These are phyloP conservation scores for Corythucha ciliata DNA, from an alignment of 2,888 invertebrate genomes.

Conservation along the genomic window DNA sequence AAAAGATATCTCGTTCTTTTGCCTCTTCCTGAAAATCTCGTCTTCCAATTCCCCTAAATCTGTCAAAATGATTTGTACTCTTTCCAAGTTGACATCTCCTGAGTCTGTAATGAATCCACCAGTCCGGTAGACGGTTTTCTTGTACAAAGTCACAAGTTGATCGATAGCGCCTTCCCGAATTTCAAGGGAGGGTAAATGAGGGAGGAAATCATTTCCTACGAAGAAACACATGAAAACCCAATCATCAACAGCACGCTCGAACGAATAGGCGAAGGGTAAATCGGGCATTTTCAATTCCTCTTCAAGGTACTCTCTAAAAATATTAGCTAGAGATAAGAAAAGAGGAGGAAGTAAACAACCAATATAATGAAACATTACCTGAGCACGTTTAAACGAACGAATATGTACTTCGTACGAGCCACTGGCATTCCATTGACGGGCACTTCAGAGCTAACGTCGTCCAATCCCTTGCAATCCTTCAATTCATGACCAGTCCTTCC, in stretches of 20 bases:
- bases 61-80: constrained; percentile 90
- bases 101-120: constrained; percentile 90
- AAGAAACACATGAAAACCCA: constrained; percentile 99
- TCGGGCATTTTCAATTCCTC: constrained; percentile 82
- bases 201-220: constrained; percentile 97
- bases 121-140: constrained; percentile 88
- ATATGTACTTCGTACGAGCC: constrained; percentile 78
- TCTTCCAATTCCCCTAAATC: constrained; percentile 92
- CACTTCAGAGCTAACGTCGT: constrained; percentile 37
- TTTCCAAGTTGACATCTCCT: constrained; percentile 82
- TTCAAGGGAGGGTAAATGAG: constrained; percentile 94
- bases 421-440: constrained; percentile 42
- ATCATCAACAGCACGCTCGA: constrained; percentile 92
- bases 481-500: constrained; percentile 84
- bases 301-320: constrained; percentile 74
- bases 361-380: constrained; percentile 15
- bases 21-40: constrained; percentile 89
- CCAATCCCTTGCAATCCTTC: constrained; percentile 75
- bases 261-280: constrained; percentile 86
- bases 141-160: constrained; percentile 82
- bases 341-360: no score
- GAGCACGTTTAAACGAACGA: constrained; percentile 84
- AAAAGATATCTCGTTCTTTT: constrained; percentile 74
- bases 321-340: no score
- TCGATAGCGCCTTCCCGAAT: constrained; percentile 96